Percentiles rank a stretch among this genome's conserved stretches.
These are phyloP conservation scores for Empidonax traillii DNA, from an alignment of 2,113 vertebrate genomes.

Conservation along the genomic window DNA sequence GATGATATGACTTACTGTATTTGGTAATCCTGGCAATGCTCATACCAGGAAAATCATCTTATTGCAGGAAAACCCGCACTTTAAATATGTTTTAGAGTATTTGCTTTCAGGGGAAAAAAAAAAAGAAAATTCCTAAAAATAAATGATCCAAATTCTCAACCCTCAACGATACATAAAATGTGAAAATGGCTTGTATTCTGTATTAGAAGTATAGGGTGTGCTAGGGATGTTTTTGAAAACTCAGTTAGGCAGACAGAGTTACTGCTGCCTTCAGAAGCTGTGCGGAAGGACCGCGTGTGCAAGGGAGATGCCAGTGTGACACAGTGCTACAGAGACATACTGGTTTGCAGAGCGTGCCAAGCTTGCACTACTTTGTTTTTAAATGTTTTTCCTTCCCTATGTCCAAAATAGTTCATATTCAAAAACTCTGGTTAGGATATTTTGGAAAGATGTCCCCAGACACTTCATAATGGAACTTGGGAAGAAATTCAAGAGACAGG, in stretches of 20 bases:
- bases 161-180: background rate
- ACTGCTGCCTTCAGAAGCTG: background rate
- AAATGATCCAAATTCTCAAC: background rate
- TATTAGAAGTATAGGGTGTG: background rate
- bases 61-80: background rate
- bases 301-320: fast-evolving
- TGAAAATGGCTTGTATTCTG: background rate
- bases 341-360: background rate
- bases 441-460: background rate
- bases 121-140: background rate
- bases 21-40: background rate
- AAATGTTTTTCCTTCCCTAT: background rate
- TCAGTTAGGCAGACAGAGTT: background rate
- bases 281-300: background rate
- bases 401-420: constrained; percentile 5
- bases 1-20: background rate
- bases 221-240: background rate
- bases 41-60: background rate
- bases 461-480: background rate
- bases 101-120: background rate
- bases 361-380: background rate
- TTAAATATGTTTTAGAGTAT: background rate
- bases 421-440: background rate
- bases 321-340: fast-evolving
- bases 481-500: background rate